Conservation (phyloP, 2,113 vertebrate genomes). For the Colius striatus region DNA sequence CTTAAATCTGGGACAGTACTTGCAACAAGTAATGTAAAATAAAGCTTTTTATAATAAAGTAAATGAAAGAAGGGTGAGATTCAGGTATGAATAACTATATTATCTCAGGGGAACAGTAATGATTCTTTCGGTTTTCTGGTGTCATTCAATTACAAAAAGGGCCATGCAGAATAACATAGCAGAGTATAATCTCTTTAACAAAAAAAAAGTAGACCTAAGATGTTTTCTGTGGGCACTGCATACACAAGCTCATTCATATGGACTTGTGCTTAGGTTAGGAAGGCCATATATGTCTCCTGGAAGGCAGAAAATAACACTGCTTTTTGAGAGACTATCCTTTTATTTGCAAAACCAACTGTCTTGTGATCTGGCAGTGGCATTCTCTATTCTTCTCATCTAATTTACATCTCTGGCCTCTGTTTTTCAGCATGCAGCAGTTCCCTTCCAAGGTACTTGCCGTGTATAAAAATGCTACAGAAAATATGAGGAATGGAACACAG, state of each 20-base stretch:
- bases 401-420: background rate
- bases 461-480: background rate
- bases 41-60: background rate
- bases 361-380: background rate
- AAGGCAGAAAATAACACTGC: background rate
- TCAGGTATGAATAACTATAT: background rate
- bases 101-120: background rate
- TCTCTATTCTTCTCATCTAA: background rate
- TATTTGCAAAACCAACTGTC: background rate
- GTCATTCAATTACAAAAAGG: background rate
- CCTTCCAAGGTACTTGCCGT: background rate
- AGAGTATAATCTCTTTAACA: background rate
- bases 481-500: background rate
- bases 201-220: background rate
- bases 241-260: background rate
- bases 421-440: background rate
- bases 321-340: background rate
- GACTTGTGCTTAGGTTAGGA: background rate
- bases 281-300: background rate
- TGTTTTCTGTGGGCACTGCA: fast-evolving
- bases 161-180: background rate
- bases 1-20: background rate
- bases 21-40: background rate
- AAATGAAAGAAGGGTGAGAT: background rate
- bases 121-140: background rate